Percentiles rank a stretch among this genome's conserved stretches.
These are phyloP conservation scores for Caenorhabditis sp. DNA, from an alignment of 2,888 invertebrate species.

Conservation along the genomic window DNA sequence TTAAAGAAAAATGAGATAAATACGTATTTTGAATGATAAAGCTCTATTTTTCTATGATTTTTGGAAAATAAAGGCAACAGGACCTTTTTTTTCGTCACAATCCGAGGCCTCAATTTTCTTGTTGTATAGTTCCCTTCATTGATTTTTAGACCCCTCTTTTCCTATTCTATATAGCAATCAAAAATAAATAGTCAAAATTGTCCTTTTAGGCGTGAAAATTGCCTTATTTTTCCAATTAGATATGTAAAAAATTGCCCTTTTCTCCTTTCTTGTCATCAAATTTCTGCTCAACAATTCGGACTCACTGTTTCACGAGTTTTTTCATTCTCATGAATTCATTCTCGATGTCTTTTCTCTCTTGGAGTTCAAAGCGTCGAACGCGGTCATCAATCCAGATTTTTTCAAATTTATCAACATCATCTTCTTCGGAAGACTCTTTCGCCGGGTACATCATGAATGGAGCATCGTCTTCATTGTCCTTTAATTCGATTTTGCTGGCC, in stretches of 20 bases:
- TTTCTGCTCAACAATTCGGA: neutral
- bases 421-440: neutral
- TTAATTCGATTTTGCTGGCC: neutral
- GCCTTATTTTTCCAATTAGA: neutral
- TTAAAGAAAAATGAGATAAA: no score
- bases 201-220: neutral
- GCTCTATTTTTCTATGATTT: no score
- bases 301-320: no score
- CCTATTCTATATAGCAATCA: no score
- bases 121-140: no score
- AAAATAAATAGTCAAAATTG: no score
- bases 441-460: neutral
- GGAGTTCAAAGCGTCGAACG: neutral
- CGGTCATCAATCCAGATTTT: slow-evolving; percentile 1
- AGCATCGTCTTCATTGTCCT: neutral
- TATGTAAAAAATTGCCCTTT: neutral
- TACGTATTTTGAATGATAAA: no score
- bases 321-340: neutral
- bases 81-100: no score
- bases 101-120: no score
- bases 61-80: no score
- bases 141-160: no score
- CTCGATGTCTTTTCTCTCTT: neutral
- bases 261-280: neutral
- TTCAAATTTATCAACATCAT: neutral